A percentile compares a stretch with the other conserved stretches of the same genome.
Evolutionary conservation across 2,797 vertebrate species (phyloP).

Genomic region (Thripadectes ignobilis): DNA sequence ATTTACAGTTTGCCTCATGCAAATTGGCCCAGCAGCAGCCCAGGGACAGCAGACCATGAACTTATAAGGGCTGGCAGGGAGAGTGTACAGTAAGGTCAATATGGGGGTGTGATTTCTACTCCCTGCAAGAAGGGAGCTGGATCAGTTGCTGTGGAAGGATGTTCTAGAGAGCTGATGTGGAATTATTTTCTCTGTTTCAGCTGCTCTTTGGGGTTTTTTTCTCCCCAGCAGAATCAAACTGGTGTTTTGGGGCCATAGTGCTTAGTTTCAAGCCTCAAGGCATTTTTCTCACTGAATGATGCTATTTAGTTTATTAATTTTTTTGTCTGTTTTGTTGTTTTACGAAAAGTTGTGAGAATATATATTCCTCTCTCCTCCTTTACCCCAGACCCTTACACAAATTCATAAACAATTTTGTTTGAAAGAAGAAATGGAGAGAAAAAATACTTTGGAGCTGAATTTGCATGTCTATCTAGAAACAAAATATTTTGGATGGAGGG

Average conservation of each 20-base stretch:
- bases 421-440: not conserved
- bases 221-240: not conserved
- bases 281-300: not conserved
- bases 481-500: not conserved
- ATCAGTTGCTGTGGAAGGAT: not conserved
- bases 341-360: not conserved
- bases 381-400: not conserved
- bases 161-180: conserved; percentile 1
- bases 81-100: not conserved
- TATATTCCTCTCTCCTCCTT: not conserved
- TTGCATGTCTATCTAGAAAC: not conserved
- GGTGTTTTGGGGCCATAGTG: not conserved
- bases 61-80: not conserved
- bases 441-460: not conserved
- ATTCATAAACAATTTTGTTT: not conserved
- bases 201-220: not conserved
- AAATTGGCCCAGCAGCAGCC: not conserved
- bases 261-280: not conserved
- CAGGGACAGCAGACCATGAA: not conserved
- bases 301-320: not conserved
- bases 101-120: not conserved
- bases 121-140: not conserved
- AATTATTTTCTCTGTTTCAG: not conserved
- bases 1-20: conserved; percentile 6
- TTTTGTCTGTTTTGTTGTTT: not conserved